Conservation (phyloP, 2,888 invertebrate species). For the Coelogynopora nodosa region DNA sequence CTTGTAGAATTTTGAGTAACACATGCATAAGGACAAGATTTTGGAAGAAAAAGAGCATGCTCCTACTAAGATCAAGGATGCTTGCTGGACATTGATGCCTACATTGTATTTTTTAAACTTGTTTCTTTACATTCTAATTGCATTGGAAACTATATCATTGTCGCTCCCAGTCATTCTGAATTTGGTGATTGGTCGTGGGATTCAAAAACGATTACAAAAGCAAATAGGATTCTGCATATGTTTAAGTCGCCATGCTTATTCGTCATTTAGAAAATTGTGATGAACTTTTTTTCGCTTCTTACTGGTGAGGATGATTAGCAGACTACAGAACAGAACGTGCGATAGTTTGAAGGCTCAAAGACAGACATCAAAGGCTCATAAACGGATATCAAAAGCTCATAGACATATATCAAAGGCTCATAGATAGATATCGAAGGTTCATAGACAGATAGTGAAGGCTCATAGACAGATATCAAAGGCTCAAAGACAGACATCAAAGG, state of each 20-base stretch:
- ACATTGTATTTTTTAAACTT: not conserved
- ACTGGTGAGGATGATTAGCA: not conserved
- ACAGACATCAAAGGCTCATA: not conserved
- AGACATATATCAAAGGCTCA: not conserved
- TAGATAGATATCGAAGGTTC: not conserved
- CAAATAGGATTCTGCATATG: not conserved
- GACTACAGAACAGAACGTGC: not conserved
- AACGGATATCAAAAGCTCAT: not conserved
- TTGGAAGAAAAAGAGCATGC: not conserved
- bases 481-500: not conserved
- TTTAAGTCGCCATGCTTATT: not conserved
- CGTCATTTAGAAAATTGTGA: not conserved
- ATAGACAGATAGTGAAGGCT: too few species aligned
- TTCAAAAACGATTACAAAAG: not conserved
- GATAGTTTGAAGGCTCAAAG: not conserved
- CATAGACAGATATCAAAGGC: too few species aligned
- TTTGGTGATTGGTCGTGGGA: constrained; percentile 8
- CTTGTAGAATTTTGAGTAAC: too few species aligned
- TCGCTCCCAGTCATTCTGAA: not conserved
- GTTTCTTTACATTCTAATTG: not conserved
- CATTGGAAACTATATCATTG: not conserved
- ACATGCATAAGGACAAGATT: too few species aligned
- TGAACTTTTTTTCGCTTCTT: not conserved
- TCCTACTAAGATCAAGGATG: constrained; percentile 11
- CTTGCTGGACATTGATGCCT: constrained; percentile 25